Evolutionary conservation across 2,113 vertebrate genomes (phyloP).

Genomic region (Uria aalge): DNA sequence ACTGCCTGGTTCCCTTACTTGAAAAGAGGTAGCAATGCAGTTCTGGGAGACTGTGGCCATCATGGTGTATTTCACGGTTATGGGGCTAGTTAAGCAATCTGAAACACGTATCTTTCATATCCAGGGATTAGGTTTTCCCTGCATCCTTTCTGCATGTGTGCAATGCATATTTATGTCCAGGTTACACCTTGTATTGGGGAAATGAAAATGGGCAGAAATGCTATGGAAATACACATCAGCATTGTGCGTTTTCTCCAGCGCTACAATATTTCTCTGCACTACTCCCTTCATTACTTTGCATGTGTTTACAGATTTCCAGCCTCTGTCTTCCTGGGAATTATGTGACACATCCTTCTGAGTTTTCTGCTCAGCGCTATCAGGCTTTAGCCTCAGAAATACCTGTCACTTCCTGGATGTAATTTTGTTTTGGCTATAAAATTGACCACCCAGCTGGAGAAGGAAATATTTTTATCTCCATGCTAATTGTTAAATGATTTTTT

Average conservation of each 20-base stretch:
- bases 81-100: not conserved
- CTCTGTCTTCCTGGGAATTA: not conserved
- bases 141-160: not conserved
- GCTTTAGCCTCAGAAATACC: slow-evolving; percentile 45
- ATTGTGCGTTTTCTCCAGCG: not conserved
- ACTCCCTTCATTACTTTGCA: not conserved
- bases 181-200: not conserved
- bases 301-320: not conserved
- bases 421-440: slow-evolving; percentile 36
- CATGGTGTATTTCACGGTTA: not conserved
- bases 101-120: not conserved
- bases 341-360: not conserved
- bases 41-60: not conserved
- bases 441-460: slow-evolving; percentile 43
- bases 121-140: not conserved
- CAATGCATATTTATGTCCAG: not conserved
- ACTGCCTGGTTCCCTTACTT: not conserved
- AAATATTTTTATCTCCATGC: slow-evolving; percentile 56
- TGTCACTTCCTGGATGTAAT: slow-evolving; percentile 63
- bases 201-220: not conserved
- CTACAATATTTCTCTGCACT: not conserved
- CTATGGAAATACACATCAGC: not conserved
- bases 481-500: slow-evolving; percentile 49
- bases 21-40: not conserved
- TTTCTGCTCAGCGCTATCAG: not conserved